These are phyloP conservation scores for Stegastes partitus DNA, from an alignment of 2,113 vertebrate genomes.

Conservation along the genomic window DNA sequence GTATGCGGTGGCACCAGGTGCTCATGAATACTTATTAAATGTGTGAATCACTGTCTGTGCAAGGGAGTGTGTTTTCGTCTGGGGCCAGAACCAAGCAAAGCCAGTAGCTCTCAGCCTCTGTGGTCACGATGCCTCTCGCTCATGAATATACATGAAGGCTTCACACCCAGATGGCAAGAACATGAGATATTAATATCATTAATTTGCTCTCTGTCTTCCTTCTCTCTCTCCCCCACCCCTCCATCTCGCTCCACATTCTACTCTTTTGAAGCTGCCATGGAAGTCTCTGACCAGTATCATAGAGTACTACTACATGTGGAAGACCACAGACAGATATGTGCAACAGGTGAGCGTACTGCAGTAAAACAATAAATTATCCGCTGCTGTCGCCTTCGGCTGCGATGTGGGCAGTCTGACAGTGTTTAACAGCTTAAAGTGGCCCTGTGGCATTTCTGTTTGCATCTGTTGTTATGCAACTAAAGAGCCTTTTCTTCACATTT, in stretches of 20 bases:
- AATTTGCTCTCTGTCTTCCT: slow-evolving; percentile 58
- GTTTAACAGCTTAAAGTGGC: too few species aligned
- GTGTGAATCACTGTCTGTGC: slow-evolving; percentile 50
- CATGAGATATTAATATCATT: slow-evolving; percentile 75
- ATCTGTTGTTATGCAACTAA: too few species aligned
- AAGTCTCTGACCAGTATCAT: slow-evolving; percentile 98
- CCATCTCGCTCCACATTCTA: background rate
- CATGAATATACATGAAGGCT: slow-evolving; percentile 71
- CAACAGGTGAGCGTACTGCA: slow-evolving; percentile 91
- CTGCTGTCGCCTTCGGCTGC: too few species aligned
- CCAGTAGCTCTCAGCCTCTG: slow-evolving; percentile 49
- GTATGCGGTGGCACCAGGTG: slow-evolving; percentile 51
- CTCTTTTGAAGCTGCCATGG: slow-evolving; percentile 92
- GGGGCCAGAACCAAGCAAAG: slow-evolving; percentile 40
- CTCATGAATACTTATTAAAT: slow-evolving; percentile 74
- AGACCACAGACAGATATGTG: slow-evolving; percentile 99
- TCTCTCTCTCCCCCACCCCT: slow-evolving; percentile 7
- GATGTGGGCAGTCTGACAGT: too few species aligned
- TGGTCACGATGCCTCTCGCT: slow-evolving; percentile 53
- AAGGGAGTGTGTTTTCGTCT: slow-evolving; percentile 7
- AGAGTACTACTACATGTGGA: slow-evolving; percentile 99
- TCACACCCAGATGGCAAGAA: slow-evolving; percentile 69
- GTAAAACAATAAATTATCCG: background rate
- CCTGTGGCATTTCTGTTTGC: too few species aligned
- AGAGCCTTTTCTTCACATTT: too few species aligned